A percentile compares a stretch with the other conserved stretches of the same genome.
phyloP scores from a whole-genome alignment of 2,113 vertebrate genomes.

The Calidris pugnax region DNA sequence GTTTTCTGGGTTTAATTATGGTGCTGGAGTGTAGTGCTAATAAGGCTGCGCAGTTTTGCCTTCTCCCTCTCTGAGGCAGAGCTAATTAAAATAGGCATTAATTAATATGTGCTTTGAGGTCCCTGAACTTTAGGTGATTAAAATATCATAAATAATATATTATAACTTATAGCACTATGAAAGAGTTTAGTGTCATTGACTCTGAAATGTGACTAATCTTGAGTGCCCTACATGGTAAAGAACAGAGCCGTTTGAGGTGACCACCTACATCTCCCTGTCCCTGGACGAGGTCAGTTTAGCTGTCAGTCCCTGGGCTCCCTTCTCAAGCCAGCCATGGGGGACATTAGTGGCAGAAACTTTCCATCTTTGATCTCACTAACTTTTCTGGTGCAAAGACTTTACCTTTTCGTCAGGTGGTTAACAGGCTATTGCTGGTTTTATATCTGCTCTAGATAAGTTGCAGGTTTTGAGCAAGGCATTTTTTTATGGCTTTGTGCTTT shows the following conservation, averaged over 20 bases:
- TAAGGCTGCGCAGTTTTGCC: not conserved
- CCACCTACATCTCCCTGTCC: not conserved
- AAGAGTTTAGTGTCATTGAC: conserved; percentile 5
- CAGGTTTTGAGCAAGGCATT: not conserved
- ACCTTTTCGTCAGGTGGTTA: not conserved
- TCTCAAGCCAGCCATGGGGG: not conserved
- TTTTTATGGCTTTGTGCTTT: not conserved
- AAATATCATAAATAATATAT: conserved; percentile 55
- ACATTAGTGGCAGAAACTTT: not conserved
- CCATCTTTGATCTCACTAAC: not conserved
- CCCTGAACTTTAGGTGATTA: conserved; percentile 40
- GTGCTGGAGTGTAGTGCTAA: not conserved
- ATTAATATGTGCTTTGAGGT: conserved; percentile 51
- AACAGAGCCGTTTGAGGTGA: not conserved
- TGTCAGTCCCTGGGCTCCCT: not conserved
- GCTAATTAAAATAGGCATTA: conserved; percentile 57
- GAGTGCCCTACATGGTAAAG: not conserved
- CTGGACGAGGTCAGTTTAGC: not conserved
- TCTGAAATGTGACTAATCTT: conserved; percentile 1
- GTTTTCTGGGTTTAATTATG: conserved; percentile 21
- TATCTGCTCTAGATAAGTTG: not conserved
- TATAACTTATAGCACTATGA: not conserved
- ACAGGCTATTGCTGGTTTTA: not conserved
- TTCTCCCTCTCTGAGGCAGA: conserved; percentile 9
- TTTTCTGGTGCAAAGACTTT: not conserved